Conservation (phyloP, 2,113 vertebrate genomes). For the Rhabdomys dilectus region DNA sequence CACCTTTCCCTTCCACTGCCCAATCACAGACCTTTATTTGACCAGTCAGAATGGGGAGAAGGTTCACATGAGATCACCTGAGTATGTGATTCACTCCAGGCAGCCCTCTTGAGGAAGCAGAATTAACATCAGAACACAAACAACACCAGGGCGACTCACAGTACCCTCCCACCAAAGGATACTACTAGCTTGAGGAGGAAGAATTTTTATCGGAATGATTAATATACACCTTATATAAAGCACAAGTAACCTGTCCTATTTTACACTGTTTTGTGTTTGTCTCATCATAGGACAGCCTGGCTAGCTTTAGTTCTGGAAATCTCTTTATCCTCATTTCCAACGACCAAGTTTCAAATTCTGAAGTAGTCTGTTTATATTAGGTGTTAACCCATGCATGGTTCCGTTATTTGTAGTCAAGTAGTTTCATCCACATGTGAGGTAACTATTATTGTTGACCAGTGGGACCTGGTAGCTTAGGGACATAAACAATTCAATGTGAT, state of each 20-base stretch:
- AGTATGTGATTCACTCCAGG: too few relatives aligned
- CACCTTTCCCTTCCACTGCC: too few relatives aligned
- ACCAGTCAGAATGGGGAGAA: too few relatives aligned
- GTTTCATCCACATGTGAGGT: neutral
- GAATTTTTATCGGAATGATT: neutral
- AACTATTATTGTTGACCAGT: neutral
- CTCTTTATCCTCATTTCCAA: neutral
- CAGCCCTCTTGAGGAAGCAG: too few relatives aligned
- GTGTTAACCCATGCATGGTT: neutral
- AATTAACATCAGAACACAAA: too few relatives aligned
- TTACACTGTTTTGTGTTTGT: neutral
- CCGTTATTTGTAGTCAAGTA: neutral
- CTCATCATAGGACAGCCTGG: too few relatives aligned
- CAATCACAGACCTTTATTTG: too few relatives aligned
- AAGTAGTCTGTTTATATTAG: neutral
- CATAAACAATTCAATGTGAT: neutral
- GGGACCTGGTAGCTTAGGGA: neutral
- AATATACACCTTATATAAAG: neutral
- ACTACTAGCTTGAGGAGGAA: neutral
- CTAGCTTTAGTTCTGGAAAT: neutral
- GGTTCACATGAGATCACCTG: too few relatives aligned
- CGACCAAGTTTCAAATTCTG: neutral
- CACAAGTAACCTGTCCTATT: neutral
- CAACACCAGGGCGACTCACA: too few relatives aligned
- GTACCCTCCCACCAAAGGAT: neutral